Percentiles rank a stretch among this genome's conserved stretches.
Conservation (phyloP, 2,113 vertebrate species). For the Carettochelys insculpta region DNA sequence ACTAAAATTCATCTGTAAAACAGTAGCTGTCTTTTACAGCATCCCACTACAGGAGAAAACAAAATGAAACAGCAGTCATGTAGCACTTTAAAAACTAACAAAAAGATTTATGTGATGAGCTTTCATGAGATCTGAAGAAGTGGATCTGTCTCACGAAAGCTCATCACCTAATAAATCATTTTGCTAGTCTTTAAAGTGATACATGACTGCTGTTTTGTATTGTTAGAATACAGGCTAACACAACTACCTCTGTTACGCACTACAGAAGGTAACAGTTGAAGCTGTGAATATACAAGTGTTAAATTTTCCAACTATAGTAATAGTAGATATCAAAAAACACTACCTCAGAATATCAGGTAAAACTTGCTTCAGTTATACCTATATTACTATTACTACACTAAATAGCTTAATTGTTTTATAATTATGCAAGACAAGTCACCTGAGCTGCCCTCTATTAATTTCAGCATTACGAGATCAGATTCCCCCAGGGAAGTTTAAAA, state of each 20-base stretch:
- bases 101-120: no score
- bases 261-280: not conserved
- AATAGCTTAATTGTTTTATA: constrained; percentile 8
- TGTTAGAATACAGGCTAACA: no score
- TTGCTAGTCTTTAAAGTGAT: no score
- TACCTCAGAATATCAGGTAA: constrained; percentile 49
- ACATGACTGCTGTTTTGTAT: no score
- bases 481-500: not conserved
- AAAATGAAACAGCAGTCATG: no score
- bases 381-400: constrained; percentile 43
- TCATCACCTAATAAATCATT: no score
- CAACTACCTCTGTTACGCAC: no score
- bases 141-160: no score
- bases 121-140: no score
- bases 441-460: constrained; percentile 42
- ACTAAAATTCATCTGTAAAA: not conserved
- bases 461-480: constrained; percentile 14
- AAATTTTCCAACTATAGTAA: constrained; percentile 9
- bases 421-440: constrained; percentile 50
- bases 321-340: constrained; percentile 48
- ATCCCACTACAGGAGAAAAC: not conserved
- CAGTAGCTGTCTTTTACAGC: not conserved
- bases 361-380: constrained; percentile 56
- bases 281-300: constrained; percentile 33
- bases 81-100: no score